Percentiles rank a stretch among this genome's conserved stretches.
Evolutionary conservation across 2,113 vertebrate species (phyloP).

Genomic region (Numenius arquata): DNA sequence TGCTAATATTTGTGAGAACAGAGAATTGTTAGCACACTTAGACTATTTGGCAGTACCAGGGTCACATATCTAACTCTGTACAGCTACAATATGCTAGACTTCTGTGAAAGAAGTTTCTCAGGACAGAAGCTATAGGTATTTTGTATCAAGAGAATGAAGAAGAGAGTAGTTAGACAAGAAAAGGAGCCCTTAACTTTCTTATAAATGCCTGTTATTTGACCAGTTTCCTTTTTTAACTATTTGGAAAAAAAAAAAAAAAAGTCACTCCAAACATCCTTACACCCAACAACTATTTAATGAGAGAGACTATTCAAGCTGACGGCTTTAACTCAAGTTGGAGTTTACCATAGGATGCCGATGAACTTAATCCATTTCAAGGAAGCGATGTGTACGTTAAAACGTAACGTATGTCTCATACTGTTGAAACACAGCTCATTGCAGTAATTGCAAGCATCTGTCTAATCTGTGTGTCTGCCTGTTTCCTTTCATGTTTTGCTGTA

Average conservation of each 20-base stretch:
- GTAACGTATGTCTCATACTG: not conserved
- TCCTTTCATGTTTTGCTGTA: not conserved
- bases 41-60: not conserved
- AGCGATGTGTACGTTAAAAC: not conserved
- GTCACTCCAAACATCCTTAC: not conserved
- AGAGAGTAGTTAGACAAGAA: not conserved
- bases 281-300: not conserved
- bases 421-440: not conserved
- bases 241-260: not conserved
- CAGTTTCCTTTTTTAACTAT: not conserved
- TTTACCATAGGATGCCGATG: not conserved
- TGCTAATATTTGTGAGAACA: not conserved
- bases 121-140: not conserved
- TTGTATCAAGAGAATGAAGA: not conserved
- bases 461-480: not conserved
- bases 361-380: not conserved
- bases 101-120: not conserved
- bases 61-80: not conserved
- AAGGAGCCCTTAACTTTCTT: not conserved
- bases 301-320: not conserved
- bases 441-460: not conserved
- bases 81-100: not conserved
- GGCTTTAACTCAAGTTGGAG: not conserved
- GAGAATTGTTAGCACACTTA: not conserved
- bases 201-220: not conserved